Percentiles rank a stretch among this genome's conserved stretches.
Evolutionary conservation across 2,797 vertebrate species (phyloP).

Genomic region (Acomys russatus): DNA sequence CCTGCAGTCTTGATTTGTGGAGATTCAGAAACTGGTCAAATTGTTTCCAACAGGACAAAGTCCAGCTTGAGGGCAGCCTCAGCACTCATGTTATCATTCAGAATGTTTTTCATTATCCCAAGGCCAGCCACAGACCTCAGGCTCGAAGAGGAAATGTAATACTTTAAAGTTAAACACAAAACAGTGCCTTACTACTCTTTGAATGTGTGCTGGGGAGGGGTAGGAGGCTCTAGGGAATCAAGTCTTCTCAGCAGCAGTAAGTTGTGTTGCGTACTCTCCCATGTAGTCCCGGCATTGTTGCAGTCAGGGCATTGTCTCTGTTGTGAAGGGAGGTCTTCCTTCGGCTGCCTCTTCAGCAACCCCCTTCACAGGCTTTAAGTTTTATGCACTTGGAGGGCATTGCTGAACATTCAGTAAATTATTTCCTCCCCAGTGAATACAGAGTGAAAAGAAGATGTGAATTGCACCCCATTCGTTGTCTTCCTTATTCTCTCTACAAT

Average conservation of each 20-base stretch:
- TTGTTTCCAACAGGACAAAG: background rate
- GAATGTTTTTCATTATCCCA: constrained; percentile 21
- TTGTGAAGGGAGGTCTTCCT: background rate
- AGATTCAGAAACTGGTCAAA: background rate
- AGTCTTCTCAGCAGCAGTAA: background rate
- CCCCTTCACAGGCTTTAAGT: rapidly evolving
- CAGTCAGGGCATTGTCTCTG: background rate
- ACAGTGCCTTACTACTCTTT: background rate
- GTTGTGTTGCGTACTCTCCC: background rate
- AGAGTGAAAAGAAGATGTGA: background rate
- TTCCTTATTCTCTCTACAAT: background rate
- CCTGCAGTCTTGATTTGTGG: background rate
- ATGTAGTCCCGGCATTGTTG: background rate
- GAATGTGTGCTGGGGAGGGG: background rate
- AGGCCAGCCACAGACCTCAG: background rate
- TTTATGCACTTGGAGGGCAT: background rate
- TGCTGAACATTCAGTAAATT: background rate
- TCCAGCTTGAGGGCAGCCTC: background rate
- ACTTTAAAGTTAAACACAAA: background rate
- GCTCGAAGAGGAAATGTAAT: background rate
- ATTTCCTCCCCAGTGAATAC: background rate
- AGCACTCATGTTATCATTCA: background rate
- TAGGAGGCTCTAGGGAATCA: background rate
- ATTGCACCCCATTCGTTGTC: background rate
- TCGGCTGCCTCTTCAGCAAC: background rate